Conservation (phyloP, 2,797 vertebrate genomes). For the Molossus molossus region DNA sequence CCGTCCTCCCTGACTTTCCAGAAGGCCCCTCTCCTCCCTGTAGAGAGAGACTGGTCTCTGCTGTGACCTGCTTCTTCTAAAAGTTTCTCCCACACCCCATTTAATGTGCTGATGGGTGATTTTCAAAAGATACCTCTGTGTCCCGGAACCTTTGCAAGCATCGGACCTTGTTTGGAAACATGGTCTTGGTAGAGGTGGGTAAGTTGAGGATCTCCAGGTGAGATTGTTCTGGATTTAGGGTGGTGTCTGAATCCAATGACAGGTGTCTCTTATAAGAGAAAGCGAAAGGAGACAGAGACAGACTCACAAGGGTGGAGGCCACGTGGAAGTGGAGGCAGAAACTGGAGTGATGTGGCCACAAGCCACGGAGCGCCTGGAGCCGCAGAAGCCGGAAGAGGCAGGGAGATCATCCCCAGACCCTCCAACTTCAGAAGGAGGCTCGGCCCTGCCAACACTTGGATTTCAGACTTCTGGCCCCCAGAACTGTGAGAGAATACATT, state of each 20-base stretch:
- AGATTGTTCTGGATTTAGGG: not conserved
- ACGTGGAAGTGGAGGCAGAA: rapidly evolving
- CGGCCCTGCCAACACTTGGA: not conserved
- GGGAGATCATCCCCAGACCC: not conserved
- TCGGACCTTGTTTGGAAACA: not conserved
- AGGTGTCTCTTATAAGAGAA: not conserved
- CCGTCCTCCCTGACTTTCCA: not conserved
- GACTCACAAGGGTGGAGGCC: too few species aligned
- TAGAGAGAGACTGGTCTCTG: not conserved
- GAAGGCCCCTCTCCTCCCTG: not conserved
- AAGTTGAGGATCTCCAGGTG: not conserved
- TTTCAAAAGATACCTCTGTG: not conserved
- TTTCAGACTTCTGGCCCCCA: not conserved
- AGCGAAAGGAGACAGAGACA: not conserved
- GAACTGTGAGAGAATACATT: not conserved
- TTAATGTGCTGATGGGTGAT: not conserved
- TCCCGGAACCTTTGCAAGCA: not conserved
- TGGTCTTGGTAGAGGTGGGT: not conserved
- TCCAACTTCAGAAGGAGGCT: too few species aligned
- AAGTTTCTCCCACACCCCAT: not conserved
- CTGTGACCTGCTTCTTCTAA: not conserved
- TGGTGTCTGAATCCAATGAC: not conserved
- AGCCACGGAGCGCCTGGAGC: not conserved
- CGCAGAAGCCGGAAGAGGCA: not conserved
- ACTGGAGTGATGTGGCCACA: not conserved